Evolutionary conservation across 1,140 invertebrate species (phyloP), one percentile per base, ranked within the genome.

Genomic region (Cotesia glomerata): DNA sequence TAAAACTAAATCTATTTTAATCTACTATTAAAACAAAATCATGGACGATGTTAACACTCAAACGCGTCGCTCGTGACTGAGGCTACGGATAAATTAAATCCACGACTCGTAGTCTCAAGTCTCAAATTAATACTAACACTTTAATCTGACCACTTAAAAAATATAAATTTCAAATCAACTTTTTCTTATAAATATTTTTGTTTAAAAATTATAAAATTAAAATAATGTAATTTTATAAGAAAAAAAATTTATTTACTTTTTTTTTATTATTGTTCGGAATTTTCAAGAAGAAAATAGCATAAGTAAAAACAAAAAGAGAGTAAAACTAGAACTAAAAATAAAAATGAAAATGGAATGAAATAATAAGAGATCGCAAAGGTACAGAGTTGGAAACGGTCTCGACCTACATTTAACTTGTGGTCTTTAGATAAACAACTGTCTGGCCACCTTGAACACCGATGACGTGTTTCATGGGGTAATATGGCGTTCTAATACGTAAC

Each of bases 61-160:
- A 52, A 18, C 71, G 71, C 64, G 54, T 67, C 56, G 18, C 64
- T 61, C 64, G 64, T 56, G 67, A 72, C 71, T 72, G 69, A 26
- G 18, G 18, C 18, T 26, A 26, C 8, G 54, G 68, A 71, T 64
- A 45, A 63, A 16, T 52, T 14, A 26, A 26, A 64, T 64, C 52
- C 32, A 32, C 52, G 64, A 51, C 64, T 54, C 54, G 67, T 16
- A 32, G 18, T 26, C 18, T 26, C 18, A 26, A 26, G 18, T 26
- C 18, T 26, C 18, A 26, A 26, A 1, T 26, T 2, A n/a, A n/a
- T n/a, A n/a, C n/a, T n/a, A n/a, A n/a, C n/a, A 1, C 18, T 26
- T 26, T 1, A 26, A 26, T 26, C 18, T 26, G 18, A 26, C 18
- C 18, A 2, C 18, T 26, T 26, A 26, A 26, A 26, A 26, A 26